A percentile compares a stretch with the other conserved stretches of the same genome.
These are phyloP conservation scores for Oscheius myriophilus DNA, from an alignment of 2,888 invertebrate species.

Conservation along the genomic window DNA sequence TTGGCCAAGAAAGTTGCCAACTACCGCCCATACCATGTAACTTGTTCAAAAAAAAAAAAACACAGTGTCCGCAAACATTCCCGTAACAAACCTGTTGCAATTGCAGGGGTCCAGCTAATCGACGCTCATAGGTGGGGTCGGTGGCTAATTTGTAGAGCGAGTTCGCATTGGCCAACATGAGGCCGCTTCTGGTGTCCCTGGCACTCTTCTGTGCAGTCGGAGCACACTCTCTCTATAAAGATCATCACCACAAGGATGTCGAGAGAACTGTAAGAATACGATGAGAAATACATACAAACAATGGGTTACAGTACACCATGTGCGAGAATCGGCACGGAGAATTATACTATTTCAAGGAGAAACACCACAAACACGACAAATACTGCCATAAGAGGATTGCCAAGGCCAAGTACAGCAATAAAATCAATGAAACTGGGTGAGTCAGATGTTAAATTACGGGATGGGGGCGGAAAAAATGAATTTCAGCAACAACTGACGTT, in stretches of 20 bases:
- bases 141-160: conserved; percentile 48
- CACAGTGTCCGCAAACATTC: neutral
- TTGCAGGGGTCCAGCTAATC: conserved; percentile 51
- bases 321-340: conserved; percentile 43
- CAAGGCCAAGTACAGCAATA: conserved; percentile 46
- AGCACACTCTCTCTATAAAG: neutral
- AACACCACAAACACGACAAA: conserved; percentile 32
- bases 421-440: conserved; percentile 58
- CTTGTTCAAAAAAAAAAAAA: too few relatives aligned
- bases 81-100: conserved; percentile 47
- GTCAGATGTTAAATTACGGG: conserved; percentile 21
- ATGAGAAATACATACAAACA: conserved; percentile 6
- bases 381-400: conserved; percentile 53
- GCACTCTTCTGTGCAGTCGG: conserved; percentile 1
- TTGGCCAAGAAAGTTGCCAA: too few relatives aligned
- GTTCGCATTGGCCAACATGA: conserved; percentile 45
- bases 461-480: conserved; percentile 1
- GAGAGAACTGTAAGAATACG: conserved; percentile 7
- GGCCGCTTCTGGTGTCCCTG: neutral
- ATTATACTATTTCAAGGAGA: conserved; percentile 45
- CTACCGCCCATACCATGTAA: too few relatives aligned
- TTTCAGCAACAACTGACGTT: neutral
- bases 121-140: conserved; percentile 52
- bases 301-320: conserved; percentile 43
- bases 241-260: conserved; percentile 14